These are phyloP conservation scores for Drosophila prolongata DNA, from an alignment of 2,888 invertebrate species.

Conservation along the genomic window DNA sequence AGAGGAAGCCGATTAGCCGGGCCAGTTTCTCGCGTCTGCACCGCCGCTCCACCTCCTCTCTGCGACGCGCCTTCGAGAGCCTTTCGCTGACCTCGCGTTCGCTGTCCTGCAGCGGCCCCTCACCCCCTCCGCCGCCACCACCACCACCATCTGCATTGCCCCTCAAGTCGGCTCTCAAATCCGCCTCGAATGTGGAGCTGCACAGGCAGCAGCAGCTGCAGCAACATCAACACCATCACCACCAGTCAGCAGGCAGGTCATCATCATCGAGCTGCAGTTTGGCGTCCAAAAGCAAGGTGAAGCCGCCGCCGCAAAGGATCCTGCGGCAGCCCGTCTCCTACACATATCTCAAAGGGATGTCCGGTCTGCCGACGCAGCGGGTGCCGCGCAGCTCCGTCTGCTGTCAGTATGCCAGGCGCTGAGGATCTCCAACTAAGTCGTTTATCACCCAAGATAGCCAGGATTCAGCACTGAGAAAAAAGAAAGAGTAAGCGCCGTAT, in stretches of 20 bases:
- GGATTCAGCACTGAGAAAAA: constrained; percentile 4
- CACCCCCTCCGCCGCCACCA: constrained; percentile 64
- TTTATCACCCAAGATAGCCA: neutral
- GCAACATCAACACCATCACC: constrained; percentile 53
- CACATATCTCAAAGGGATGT: constrained; percentile 92
- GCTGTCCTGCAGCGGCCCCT: constrained; percentile 87
- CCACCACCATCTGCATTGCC: constrained; percentile 54
- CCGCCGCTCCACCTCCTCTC: constrained; percentile 87
- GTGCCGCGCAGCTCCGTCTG: constrained; percentile 87
- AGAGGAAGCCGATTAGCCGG: constrained; percentile 72
- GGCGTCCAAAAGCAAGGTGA: constrained; percentile 69
- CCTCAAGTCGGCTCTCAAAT: constrained; percentile 78
- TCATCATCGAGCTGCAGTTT: constrained; percentile 38
- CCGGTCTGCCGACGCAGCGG: constrained; percentile 92
- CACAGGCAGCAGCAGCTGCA: constrained; percentile 52
- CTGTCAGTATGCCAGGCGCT: constrained; percentile 83
- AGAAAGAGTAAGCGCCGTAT: neutral
- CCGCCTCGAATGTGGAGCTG: constrained; percentile 73
- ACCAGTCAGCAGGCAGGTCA: constrained; percentile 35
- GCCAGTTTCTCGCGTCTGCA: constrained; percentile 83
- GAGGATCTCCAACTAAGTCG: constrained; percentile 21
- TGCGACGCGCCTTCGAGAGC: constrained; percentile 90
- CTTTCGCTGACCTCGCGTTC: constrained; percentile 88
- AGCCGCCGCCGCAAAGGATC: constrained; percentile 90
- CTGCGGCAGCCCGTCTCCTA: constrained; percentile 91